phyloP scores from a whole-genome alignment of 2,113 vertebrate genomes.

The Phaetusa simplex region DNA sequence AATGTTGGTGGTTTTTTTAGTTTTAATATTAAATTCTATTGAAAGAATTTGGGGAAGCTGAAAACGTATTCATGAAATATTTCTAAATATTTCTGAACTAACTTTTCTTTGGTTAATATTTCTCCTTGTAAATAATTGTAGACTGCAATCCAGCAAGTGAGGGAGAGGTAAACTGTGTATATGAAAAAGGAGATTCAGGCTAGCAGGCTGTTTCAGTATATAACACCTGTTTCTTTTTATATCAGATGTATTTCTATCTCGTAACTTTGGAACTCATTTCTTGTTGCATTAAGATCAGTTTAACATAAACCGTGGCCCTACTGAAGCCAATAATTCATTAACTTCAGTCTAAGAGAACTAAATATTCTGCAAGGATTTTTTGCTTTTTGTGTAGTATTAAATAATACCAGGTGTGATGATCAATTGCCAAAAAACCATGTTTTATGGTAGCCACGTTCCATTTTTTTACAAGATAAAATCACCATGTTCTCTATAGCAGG shows the following conservation, averaged over 20 bases:
- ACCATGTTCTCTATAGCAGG: background rate
- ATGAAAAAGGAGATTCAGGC: background rate
- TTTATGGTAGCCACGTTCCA: background rate
- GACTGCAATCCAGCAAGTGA: background rate
- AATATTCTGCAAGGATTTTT: background rate
- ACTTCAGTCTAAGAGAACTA: background rate
- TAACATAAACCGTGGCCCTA: background rate
- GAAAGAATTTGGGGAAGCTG: background rate
- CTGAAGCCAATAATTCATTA: background rate
- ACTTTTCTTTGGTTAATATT: background rate
- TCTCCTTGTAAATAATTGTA: background rate
- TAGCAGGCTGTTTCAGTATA: background rate
- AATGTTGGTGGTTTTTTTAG: no score
- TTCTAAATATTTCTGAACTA: background rate
- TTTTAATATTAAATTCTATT: background rate
- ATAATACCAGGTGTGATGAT: background rate
- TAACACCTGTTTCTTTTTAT: background rate
- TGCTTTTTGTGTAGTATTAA: background rate
- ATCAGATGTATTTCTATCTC: background rate
- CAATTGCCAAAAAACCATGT: background rate
- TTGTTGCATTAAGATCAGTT: background rate
- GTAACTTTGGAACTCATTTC: background rate
- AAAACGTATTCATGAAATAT: background rate
- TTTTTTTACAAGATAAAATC: background rate
- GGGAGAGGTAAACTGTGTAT: background rate